These are phyloP conservation scores for Nesogale talazaci DNA, from an alignment of 2,113 vertebrate genomes.

Conservation along the genomic window DNA sequence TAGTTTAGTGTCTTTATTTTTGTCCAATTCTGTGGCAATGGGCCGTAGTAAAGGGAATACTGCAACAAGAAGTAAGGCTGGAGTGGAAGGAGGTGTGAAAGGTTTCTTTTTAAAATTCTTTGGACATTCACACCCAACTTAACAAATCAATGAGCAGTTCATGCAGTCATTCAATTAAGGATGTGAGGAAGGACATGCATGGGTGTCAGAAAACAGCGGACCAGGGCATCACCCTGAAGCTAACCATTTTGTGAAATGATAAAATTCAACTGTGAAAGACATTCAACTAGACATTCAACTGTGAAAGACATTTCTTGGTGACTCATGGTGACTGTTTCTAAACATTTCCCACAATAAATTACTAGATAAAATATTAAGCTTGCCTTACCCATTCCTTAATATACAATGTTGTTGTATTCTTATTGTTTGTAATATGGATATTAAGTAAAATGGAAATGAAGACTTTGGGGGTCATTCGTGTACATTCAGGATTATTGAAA, in stretches of 20 bases:
- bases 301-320: conserved; percentile 59
- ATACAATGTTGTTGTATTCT: not conserved
- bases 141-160: conserved; percentile 80
- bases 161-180: conserved; percentile 78
- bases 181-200: conserved; percentile 84
- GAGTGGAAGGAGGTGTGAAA: conserved; percentile 66
- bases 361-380: not conserved
- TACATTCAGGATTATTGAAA: not conserved
- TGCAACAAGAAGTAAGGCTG: conserved; percentile 66
- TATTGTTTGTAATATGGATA: not conserved
- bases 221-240: conserved; percentile 70
- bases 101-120: conserved; percentile 79
- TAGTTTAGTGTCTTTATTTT: too few species aligned
- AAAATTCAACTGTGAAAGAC: conserved; percentile 79
- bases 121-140: conserved; percentile 59
- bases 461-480: not conserved
- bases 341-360: not conserved
- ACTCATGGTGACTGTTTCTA: not conserved
- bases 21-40: too few species aligned
- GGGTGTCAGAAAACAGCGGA: conserved; percentile 84
- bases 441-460: not conserved
- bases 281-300: conserved; percentile 77
- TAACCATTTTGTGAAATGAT: conserved; percentile 79
- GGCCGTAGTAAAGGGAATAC: not conserved
- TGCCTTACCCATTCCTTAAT: not conserved